These are phyloP conservation scores for Eupithecia pulchellata DNA, from an alignment of 2,888 invertebrate species.

Conservation along the genomic window DNA sequence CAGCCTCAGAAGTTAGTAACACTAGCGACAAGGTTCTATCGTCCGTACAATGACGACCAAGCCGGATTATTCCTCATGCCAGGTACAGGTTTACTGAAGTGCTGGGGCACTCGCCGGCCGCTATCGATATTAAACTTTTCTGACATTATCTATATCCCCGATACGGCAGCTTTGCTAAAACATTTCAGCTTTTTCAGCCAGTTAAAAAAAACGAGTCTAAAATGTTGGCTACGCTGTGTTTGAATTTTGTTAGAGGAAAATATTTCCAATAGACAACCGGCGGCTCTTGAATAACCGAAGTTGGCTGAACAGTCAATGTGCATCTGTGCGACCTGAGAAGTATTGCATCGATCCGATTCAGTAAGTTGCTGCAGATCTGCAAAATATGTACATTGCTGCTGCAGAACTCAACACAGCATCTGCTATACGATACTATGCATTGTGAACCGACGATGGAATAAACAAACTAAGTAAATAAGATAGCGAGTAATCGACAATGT, in stretches of 20 bases:
- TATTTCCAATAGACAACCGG: neutral
- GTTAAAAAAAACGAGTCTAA: neutral
- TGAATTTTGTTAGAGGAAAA: neutral
- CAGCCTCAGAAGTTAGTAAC: slow-evolving; percentile 58
- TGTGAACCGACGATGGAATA: slow-evolving; percentile 34
- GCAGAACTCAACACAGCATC: slow-evolving; percentile 15
- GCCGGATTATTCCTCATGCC: slow-evolving; percentile 78
- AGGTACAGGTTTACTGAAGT: slow-evolving; percentile 76
- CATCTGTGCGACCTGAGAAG: neutral
- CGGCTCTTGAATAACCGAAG: neutral
- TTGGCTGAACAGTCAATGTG: neutral
- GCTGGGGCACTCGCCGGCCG: slow-evolving; percentile 47
- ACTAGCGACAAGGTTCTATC: slow-evolving; percentile 70
- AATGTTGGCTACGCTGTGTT: neutral
- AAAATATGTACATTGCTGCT: slow-evolving; percentile 22
- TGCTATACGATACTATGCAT: too few species aligned
- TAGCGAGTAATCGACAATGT: slow-evolving; percentile 63
- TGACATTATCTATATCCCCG: neutral
- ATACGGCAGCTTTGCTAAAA: neutral
- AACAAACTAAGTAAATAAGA: slow-evolving; percentile 40
- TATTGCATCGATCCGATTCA: neutral
- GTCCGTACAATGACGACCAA: slow-evolving; percentile 71
- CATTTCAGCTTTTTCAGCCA: neutral
- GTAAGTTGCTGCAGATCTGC: slow-evolving; percentile 8
- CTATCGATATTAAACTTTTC: slow-evolving; percentile 45